These are phyloP conservation scores for Polyommatus icarus DNA, from an alignment of 2,888 invertebrate genomes.

Conservation along the genomic window DNA sequence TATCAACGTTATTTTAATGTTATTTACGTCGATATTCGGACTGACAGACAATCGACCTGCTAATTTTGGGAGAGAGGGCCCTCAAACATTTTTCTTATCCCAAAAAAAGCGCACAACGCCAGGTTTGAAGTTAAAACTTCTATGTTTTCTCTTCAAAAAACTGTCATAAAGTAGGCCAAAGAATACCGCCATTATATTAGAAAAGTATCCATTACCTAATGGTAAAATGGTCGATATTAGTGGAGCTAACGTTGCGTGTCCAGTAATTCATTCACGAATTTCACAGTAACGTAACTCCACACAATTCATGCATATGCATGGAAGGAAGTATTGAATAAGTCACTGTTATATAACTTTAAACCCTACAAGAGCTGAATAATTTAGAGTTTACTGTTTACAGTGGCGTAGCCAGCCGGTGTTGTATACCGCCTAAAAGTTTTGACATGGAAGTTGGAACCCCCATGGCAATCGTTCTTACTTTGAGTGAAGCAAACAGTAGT, in stretches of 20 bases:
- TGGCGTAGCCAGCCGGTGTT: background rate
- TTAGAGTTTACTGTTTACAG: background rate
- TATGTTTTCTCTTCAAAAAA: background rate
- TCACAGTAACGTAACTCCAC: conserved; percentile 17
- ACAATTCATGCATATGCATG: conserved; percentile 21
- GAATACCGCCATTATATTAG: background rate
- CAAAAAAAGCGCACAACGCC: too few relatives aligned
- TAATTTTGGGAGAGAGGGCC: too few relatives aligned
- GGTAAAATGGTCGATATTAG: conserved; percentile 9
- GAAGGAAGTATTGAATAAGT: conserved; percentile 21
- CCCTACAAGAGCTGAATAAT: background rate
- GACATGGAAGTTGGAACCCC: too few relatives aligned
- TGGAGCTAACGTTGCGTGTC: background rate
- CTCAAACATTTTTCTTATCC: too few relatives aligned
- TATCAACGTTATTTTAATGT: too few relatives aligned
- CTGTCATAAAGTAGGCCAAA: background rate
- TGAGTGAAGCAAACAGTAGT: too few relatives aligned
- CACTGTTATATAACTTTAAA: conserved; percentile 6
- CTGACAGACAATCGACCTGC: too few relatives aligned
- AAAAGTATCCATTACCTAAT: conserved; percentile 15
- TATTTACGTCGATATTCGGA: too few relatives aligned
- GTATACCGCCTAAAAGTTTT: too few relatives aligned
- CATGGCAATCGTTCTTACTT: too few relatives aligned
- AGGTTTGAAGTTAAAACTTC: too few relatives aligned
- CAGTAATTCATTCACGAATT: conserved; percentile 18